Conservation (phyloP, 2,888 invertebrate genomes). For the Chymomyza fuscimana region DNA sequence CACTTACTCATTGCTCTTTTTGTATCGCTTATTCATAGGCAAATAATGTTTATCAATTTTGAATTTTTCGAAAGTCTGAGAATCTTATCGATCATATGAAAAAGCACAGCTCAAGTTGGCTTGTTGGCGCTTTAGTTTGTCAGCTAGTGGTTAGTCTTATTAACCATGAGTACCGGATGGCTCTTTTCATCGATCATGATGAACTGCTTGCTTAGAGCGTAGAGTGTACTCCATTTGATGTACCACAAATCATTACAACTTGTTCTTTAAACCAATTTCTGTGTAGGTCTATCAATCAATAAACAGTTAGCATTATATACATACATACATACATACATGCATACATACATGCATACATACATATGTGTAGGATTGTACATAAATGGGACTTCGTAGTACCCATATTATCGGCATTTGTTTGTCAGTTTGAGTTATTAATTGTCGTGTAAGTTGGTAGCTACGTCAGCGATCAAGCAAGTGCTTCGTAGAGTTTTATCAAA, state of each 20-base stretch:
- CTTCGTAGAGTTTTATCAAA: neutral
- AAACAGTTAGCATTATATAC: neutral
- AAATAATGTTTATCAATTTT: neutral
- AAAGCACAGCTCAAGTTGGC: neutral
- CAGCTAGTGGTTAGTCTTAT: neutral
- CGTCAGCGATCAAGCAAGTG: neutral
- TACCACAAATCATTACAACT: neutral
- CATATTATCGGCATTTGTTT: slow-evolving; percentile 36
- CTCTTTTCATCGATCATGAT: neutral
- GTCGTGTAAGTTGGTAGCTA: slow-evolving; percentile 39
- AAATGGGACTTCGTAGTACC: neutral
- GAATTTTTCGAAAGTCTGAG: neutral
- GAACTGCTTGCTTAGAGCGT: neutral
- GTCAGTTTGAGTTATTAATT: slow-evolving; percentile 53
- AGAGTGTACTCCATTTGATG: no score
- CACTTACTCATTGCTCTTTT: neutral
- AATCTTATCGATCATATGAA: neutral
- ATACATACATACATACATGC: neutral
- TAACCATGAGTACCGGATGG: neutral
- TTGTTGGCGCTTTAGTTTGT: neutral
- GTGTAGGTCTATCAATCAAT: neutral
- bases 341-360: neutral
- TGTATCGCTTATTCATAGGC: neutral
- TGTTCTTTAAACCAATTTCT: neutral
- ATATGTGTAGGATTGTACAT: neutral